Evolutionary conservation across 2,113 vertebrate genomes (phyloP).

Genomic region (Carassius auratus): DNA sequence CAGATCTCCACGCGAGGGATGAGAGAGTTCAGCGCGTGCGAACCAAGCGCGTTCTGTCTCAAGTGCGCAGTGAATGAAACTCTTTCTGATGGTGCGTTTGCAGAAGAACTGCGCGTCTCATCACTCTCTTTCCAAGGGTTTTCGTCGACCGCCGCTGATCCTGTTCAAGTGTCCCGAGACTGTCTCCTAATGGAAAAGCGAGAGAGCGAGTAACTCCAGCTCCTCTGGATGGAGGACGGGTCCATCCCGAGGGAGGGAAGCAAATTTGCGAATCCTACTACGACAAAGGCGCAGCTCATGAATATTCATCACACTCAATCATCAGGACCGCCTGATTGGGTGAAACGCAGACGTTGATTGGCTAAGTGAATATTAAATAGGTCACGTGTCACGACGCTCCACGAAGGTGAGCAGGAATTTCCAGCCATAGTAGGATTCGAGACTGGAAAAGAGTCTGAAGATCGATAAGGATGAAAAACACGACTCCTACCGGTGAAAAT

Average conservation of each 20-base stretch:
- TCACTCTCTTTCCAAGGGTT: constrained; percentile 41
- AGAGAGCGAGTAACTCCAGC: constrained; percentile 44
- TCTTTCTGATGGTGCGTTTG: constrained; percentile 35
- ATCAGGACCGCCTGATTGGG: not conserved
- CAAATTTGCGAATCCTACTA: not conserved
- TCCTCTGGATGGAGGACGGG: constrained; percentile 53
- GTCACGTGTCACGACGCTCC: not conserved
- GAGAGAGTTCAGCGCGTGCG: not conserved
- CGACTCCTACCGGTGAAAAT: not conserved
- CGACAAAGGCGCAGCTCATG: constrained; percentile 45
- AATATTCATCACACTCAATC: not conserved
- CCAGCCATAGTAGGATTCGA: not conserved
- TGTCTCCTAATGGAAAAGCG: constrained; percentile 41
- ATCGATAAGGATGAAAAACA: not conserved
- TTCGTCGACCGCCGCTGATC: constrained; percentile 30
- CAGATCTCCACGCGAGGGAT: constrained; percentile 13
- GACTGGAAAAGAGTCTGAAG: not conserved
- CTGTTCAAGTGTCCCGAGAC: constrained; percentile 21
- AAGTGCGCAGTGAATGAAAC: constrained; percentile 53
- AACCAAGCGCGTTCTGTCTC: not conserved
- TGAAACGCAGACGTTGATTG: not conserved
- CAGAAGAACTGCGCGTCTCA: constrained; percentile 57
- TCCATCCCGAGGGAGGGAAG: not conserved
- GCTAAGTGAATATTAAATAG: not conserved
- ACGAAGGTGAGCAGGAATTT: not conserved